Evolutionary conservation across 2,888 invertebrate species (phyloP).

Genomic region (Julus scandinavius): DNA sequence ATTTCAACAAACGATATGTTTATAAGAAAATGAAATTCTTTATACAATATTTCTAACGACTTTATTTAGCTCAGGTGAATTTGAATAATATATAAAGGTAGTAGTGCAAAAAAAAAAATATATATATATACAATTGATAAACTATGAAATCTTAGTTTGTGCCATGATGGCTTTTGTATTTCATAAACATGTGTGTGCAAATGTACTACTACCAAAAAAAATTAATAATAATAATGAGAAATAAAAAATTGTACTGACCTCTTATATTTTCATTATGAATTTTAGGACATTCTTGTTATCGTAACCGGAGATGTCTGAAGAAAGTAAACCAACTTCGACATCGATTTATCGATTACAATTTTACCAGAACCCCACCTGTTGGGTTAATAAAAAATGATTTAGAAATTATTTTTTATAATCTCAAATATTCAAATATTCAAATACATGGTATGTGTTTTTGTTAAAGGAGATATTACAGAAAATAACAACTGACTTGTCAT

Average conservation of each 20-base stretch:
- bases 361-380: background rate
- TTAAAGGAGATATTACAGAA: too few species aligned
- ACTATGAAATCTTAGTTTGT: background rate
- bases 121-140: background rate
- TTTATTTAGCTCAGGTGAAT: background rate
- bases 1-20: background rate
- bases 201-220: background rate
- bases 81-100: background rate
- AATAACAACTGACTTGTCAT: too few species aligned
- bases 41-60: background rate
- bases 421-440: background rate
- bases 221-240: background rate
- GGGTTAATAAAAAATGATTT: background rate
- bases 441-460: too few species aligned
- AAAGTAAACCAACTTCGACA: background rate
- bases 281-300: background rate
- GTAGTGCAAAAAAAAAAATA: background rate
- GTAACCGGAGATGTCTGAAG: constrained; percentile 7
- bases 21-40: background rate
- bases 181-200: background rate
- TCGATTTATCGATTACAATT: background rate
- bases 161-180: background rate
- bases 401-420: background rate
- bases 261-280: background rate
- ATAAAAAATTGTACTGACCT: background rate